phyloP scores from a whole-genome alignment of 2,888 invertebrate species.

The Orchesellides sinensis region DNA sequence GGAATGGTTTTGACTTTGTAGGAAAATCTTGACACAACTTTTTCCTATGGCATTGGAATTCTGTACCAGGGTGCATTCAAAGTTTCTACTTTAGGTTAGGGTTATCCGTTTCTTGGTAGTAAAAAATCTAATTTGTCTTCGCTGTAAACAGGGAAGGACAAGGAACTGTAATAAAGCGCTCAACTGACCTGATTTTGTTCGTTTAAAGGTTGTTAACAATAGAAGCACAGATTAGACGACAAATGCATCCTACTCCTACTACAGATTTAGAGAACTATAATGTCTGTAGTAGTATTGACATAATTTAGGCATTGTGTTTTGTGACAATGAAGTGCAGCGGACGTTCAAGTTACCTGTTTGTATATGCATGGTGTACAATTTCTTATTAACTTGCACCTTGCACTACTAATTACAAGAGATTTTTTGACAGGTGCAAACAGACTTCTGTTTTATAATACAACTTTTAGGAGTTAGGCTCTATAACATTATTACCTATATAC shows the following conservation, averaged over 20 bases:
- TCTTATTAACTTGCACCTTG: not conserved
- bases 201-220: constrained; percentile 41
- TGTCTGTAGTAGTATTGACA: no score
- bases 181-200: constrained; percentile 44
- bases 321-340: constrained; percentile 4
- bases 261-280: not conserved
- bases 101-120: no score
- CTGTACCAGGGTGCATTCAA: no score
- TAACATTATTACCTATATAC: no score
- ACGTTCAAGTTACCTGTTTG: not conserved
- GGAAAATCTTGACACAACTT: no score
- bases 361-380: not conserved
- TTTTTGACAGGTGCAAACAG: constrained; percentile 16
- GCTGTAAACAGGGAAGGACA: constrained; percentile 44
- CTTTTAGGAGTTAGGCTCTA: no score
- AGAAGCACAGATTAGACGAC: not conserved
- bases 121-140: not conserved
- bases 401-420: not conserved
- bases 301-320: no score
- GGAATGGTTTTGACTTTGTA: no score
- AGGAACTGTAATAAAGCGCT: constrained; percentile 32
- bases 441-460: no score
- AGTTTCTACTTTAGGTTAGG: no score
- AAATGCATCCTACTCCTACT: not conserved
- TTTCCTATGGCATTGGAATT: no score